Base-by-base conservation (phyloP, 2,113 vertebrate species). In the Lutjanus erythropterus region DNA sequence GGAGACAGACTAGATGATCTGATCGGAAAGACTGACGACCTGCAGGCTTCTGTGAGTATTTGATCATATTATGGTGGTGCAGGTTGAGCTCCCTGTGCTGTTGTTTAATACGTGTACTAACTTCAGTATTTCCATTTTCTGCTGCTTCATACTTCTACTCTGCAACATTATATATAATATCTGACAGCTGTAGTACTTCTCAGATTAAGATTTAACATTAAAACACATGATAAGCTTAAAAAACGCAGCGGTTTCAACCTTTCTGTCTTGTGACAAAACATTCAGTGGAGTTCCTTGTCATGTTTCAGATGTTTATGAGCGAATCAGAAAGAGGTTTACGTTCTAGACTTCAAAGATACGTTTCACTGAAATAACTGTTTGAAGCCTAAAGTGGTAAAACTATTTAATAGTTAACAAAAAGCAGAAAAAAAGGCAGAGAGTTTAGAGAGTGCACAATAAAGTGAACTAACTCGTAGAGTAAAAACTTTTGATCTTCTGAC, bases 41-140 rank as follows among this genome's bases (percentile, higher is more conserved):
- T 95, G 25, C 94, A 95, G 88, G 94, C 93, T 3, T 93, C 93
- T 47, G 97, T 97, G 69, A 96, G 88, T 87, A 31, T 23, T 2
- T 6, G 1, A 52, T 61, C 33, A 7, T 9, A 52, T 61, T 27
- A 7, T 9, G 23, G 18, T 15, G n/a, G 2, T 23, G 3, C 21
- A 8, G 6, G 12, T 0, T 23, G 12, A n/a, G n/a, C n/a, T n/a
- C n/a, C n/a, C n/a, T n/a, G n/a, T n/a, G n/a, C n/a, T n/a, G n/a
- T n/a, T n/a, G n/a, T n/a, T n/a, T n/a, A n/a, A 21, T 33, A 66
- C 62, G 21, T 19, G 21, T 25, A 41, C 42, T 44, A 3, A 39
- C 37, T 39, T n/a, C 21, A 53, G 50, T 53, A 16, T 53, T 16
- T 53, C 12, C 10, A 1, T 27, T 53, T 56, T 9, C 15, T 31